A percentile compares a stretch with the other conserved stretches of the same genome.
phyloP scores from a whole-genome alignment of 2,113 vertebrate species.

The Piprites chloris region DNA sequence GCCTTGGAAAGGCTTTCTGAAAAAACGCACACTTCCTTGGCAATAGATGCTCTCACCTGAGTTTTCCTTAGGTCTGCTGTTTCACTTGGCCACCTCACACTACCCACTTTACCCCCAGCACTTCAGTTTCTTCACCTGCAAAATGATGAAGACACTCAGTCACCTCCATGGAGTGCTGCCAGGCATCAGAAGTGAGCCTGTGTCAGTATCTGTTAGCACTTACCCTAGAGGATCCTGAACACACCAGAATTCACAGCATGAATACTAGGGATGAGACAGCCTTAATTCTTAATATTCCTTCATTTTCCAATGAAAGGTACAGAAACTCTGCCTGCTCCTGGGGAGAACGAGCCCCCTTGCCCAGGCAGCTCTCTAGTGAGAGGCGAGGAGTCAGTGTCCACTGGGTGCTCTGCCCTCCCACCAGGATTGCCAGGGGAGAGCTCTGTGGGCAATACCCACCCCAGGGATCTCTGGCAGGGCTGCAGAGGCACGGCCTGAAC shows the following conservation, averaged over 20 bases:
- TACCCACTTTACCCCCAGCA: background rate
- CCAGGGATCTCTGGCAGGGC: background rate
- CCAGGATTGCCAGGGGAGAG: background rate
- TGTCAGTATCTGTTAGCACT: background rate
- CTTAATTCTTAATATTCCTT: background rate
- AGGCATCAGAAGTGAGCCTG: background rate
- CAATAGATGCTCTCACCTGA: background rate
- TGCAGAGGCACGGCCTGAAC: background rate
- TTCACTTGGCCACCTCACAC: background rate
- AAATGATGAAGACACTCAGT: background rate
- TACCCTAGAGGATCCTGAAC: background rate
- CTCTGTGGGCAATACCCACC: background rate
- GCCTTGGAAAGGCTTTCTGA: background rate
- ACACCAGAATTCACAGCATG: background rate
- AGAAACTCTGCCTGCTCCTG: background rate
- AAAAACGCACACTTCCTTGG: background rate
- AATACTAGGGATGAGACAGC: background rate
- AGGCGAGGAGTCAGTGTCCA: background rate
- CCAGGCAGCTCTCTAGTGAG: background rate
- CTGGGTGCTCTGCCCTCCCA: background rate
- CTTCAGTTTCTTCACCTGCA: background rate
- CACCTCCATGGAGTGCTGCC: background rate
- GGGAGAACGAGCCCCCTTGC: background rate
- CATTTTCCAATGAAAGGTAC: background rate
- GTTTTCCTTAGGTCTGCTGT: background rate